Base-by-base conservation (phyloP, 2,113 vertebrate species). In the Pteruthius melanotis region DNA sequence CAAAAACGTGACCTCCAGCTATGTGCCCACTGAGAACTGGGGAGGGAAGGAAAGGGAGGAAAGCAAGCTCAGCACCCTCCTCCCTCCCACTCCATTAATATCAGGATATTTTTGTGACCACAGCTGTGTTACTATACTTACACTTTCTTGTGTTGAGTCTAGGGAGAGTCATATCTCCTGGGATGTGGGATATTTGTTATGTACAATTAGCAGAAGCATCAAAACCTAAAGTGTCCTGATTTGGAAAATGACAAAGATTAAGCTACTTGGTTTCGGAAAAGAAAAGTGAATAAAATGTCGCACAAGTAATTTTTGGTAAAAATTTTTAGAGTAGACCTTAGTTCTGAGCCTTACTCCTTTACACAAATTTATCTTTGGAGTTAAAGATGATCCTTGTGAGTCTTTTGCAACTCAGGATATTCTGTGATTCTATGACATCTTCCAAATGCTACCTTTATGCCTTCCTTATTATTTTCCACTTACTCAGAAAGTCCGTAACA, bases 71-170 rank as follows among this genome's bases (percentile, higher is more conserved):
- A 96, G 90, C 83, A 70, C 22, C 10, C 53, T 93, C 70, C 50
- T 80, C 78, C 85, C 31, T 83, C 47, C 16, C n/a, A 45, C 37
- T 80, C 76, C 83, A 77, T 50, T 90, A 86, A 86, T 90, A 94
- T 83, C 85, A 57, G 63, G 83, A 83, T 96, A 96, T 95, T 97
- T 94, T 92, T 42, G 85, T 79, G 76, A 37, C 92, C 63, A 80
- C 95, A 97, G 94, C 92, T 97, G 96, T 76, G 94, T 93, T 96
- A 35, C 94, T 94, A 93, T 95, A 92, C 66, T 96, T 93, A 50
- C 24, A 44, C 27, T 53, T 83, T 92, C 94, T 97, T 88, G 23
- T 72, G 59, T 88, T 76, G 61, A 93, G 83, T 49, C 90, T 80
- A 53, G 66, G 63, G 75, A 92, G 50, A 90, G 20, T 10, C 57